A percentile compares a stretch with the other conserved stretches of the same genome.
Conservation (phyloP, 2,888 invertebrate genomes). For the Prionchulus punctatus region DNA sequence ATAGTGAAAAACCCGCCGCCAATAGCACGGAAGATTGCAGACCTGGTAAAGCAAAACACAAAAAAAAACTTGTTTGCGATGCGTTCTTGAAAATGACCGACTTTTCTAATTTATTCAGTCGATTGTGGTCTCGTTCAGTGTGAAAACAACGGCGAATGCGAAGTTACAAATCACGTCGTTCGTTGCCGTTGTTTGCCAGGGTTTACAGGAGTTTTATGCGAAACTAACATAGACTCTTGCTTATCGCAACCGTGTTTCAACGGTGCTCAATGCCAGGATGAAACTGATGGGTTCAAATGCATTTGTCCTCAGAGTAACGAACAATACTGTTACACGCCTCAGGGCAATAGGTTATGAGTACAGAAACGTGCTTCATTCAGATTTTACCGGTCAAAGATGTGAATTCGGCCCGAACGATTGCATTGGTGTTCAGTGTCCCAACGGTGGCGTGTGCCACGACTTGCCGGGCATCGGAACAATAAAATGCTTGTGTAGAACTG, state of each 20-base stretch:
- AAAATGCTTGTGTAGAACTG: slow-evolving; percentile 79
- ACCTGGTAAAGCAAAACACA: slow-evolving; percentile 10
- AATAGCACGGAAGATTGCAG: slow-evolving; percentile 68
- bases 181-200: slow-evolving; percentile 22
- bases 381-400: slow-evolving; percentile 72
- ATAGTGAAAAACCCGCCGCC: slow-evolving; percentile 61
- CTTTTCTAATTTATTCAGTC: slow-evolving; percentile 35
- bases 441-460: slow-evolving; percentile 92
- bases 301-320: slow-evolving; percentile 23
- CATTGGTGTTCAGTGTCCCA: slow-evolving; percentile 73
- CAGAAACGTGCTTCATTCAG: slow-evolving; percentile 13
- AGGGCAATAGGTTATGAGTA: background rate
- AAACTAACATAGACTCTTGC: slow-evolving; percentile 53
- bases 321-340: background rate
- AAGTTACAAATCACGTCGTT: slow-evolving; percentile 12
- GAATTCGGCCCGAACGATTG: slow-evolving; percentile 83
- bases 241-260: slow-evolving; percentile 75
- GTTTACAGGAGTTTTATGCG: slow-evolving; percentile 21
- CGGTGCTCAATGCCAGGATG: slow-evolving; percentile 85
- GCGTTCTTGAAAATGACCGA: background rate
- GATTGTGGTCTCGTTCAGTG: slow-evolving; percentile 45
- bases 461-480: slow-evolving; percentile 69
- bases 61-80: background rate
- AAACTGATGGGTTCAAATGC: slow-evolving; percentile 52
- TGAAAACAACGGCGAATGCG: slow-evolving; percentile 21